Percentiles rank a stretch among this genome's conserved stretches.
These are phyloP conservation scores for Nyctereutes procyonoides DNA, from an alignment of 2,113 vertebrate genomes.

Conservation along the genomic window DNA sequence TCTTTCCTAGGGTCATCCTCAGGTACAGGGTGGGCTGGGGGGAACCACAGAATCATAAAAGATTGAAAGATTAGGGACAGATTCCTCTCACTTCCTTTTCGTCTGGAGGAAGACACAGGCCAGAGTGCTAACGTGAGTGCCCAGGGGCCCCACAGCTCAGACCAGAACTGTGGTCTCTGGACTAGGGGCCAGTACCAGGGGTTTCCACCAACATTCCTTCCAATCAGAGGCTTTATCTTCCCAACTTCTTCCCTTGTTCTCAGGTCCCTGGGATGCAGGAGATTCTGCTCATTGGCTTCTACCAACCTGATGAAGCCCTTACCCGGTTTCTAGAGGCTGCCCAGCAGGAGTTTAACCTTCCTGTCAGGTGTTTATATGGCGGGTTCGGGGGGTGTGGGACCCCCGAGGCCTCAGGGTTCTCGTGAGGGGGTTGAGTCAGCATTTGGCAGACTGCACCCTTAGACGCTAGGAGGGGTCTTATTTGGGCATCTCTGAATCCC, in stretches of 20 bases:
- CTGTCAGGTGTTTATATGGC: conserved; percentile 89
- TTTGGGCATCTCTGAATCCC: not conserved
- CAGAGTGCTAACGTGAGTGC: not conserved
- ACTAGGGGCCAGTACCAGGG: not conserved
- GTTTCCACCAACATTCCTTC: not conserved
- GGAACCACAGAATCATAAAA: not conserved
- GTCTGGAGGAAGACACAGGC: not conserved
- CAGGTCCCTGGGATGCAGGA: conserved; percentile 97
- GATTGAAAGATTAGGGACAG: not conserved
- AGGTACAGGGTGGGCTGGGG: not conserved
- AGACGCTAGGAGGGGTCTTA: not conserved
- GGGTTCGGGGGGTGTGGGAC: not conserved
- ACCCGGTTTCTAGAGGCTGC: conserved; percentile 92
- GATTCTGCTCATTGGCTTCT: conserved; percentile 97
- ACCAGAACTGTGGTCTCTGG: not conserved
- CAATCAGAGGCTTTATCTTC: not conserved
- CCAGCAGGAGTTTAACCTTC: conserved; percentile 96
- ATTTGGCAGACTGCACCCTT: not conserved
- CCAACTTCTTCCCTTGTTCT: not conserved
- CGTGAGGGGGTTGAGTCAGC: rapidly evolving
- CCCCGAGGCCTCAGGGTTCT: not conserved
- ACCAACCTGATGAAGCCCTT: conserved; percentile 96
- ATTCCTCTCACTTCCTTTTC: not conserved
- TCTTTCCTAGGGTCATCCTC: conserved; percentile 12
- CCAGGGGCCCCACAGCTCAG: not conserved